These are phyloP conservation scores for Eueides isabella DNA, from an alignment of 1,140 invertebrate species.

Conservation along the genomic window DNA sequence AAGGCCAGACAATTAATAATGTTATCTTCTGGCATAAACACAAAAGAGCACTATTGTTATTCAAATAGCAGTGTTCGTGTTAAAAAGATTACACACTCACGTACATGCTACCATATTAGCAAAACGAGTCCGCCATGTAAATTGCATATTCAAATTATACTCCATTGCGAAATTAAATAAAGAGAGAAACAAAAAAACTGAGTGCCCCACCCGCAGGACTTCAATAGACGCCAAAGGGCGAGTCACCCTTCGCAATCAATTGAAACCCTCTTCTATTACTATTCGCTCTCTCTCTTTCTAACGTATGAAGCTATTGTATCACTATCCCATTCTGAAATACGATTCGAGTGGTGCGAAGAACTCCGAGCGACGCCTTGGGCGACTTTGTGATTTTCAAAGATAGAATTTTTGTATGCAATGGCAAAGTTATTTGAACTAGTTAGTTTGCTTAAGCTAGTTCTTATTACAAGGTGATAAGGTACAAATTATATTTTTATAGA, in stretches of 20 bases:
- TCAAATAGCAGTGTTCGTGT: neutral
- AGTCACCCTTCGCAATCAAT: constrained; percentile 72
- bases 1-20: neutral
- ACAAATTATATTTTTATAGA: constrained; percentile 35
- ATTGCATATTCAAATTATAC: constrained; percentile 73
- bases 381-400: constrained; percentile 56
- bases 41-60: constrained; percentile 10
- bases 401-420: constrained; percentile 56
- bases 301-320: constrained; percentile 18
- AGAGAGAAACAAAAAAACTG: constrained; percentile 77
- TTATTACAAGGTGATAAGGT: constrained; percentile 28
- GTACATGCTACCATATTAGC: constrained; percentile 33
- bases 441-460: neutral
- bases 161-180: constrained; percentile 78
- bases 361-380: constrained; percentile 56
- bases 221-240: constrained; percentile 64
- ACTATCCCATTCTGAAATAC: constrained; percentile 55
- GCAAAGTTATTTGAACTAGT: constrained; percentile 34
- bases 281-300: constrained; percentile 53
- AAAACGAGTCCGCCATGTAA: constrained; percentile 67
- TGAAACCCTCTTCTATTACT: constrained; percentile 63
- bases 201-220: constrained; percentile 62
- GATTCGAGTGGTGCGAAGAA: constrained; percentile 50
- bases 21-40: neutral
- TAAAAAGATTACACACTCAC: constrained; percentile 7